Evolutionary conservation across 2,797 vertebrate species (phyloP), one percentile per base, ranked within the genome.

Genomic region (Urocyon cinereoargenteus): DNA sequence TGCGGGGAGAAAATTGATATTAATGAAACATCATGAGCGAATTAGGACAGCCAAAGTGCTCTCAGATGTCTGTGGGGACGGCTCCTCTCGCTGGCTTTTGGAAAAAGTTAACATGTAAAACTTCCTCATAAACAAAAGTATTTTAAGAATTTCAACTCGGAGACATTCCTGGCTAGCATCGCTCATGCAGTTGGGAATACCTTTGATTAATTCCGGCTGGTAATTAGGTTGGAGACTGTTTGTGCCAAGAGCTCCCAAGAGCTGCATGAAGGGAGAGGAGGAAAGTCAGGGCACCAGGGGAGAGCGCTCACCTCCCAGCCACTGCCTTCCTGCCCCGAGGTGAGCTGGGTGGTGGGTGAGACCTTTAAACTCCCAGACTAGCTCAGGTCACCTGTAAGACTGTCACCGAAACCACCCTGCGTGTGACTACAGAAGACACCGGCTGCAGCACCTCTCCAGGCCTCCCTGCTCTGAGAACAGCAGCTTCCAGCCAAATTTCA

Each of bases 41-140:
- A 98, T 98, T 98, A 98, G 97, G 98, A 97, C 78, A 98, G 91
- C 96, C 98, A 97, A 98, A 99, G 97, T 97, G 97, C 78, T 98
- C 97, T 98, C 98, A 98, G 98, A 98, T 99, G 98, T 98, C 98
- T 94, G 73, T 72, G 83, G 92, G 91, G 98, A 98, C 96, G 79
- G 92, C 94, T 98, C 96, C 95, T 97, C 92, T 98, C 45, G 6
- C 96, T 90, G 97, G 86, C 70, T 79, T 98, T 98, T 98, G 98
- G 98, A 98, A 99, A 98, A 98, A 98, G 90, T 94, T 97, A 98
- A 95, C 95, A 96, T 98, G 98, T 98, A 98, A 98, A 98, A 98
- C 96, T 97, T 98, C 98, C 98, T 98, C 98, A 98, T 98, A 98
- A 99, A 98, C 97, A 98, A 97, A 98, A 97, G 55, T 88, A 98